A percentile compares a stretch with the other conserved stretches of the same genome.
Conservation (phyloP, 2,888 invertebrate genomes). For the Rotaria magnacalcarata region DNA sequence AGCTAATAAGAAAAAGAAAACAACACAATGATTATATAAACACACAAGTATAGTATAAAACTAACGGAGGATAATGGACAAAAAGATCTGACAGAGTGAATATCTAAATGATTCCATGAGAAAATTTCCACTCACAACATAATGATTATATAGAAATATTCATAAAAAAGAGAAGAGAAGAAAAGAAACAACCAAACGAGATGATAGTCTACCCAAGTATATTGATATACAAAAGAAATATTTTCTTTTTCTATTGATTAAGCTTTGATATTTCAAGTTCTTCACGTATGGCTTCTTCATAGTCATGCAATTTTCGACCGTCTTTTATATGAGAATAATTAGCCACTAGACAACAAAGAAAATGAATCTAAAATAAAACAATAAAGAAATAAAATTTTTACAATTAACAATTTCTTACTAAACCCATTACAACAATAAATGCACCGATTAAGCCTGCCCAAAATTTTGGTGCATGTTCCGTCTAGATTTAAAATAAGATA, state of each 20-base stretch:
- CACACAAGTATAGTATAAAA: neutral
- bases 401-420: neutral
- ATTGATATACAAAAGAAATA: neutral
- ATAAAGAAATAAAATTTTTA: no score
- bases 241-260: neutral
- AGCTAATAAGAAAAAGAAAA: neutral
- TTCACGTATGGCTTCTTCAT: slow-evolving; percentile 46
- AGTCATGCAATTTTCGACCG: slow-evolving; percentile 43
- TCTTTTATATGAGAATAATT: slow-evolving; percentile 46
- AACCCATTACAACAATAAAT: neutral
- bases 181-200: neutral
- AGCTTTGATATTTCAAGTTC: slow-evolving; percentile 39
- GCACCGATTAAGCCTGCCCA: neutral
- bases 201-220: neutral
- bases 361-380: slow-evolving; percentile 36
- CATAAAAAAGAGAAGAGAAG: no score
- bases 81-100: neutral
- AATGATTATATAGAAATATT: neutral
- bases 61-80: neutral
- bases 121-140: neutral
- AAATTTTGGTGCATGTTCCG: neutral
- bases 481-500: neutral
- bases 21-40: neutral
- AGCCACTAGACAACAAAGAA: slow-evolving; percentile 45
- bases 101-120: neutral